These are phyloP conservation scores for Sula dactylatra DNA, from an alignment of 2,113 vertebrate species.

Conservation along the genomic window DNA sequence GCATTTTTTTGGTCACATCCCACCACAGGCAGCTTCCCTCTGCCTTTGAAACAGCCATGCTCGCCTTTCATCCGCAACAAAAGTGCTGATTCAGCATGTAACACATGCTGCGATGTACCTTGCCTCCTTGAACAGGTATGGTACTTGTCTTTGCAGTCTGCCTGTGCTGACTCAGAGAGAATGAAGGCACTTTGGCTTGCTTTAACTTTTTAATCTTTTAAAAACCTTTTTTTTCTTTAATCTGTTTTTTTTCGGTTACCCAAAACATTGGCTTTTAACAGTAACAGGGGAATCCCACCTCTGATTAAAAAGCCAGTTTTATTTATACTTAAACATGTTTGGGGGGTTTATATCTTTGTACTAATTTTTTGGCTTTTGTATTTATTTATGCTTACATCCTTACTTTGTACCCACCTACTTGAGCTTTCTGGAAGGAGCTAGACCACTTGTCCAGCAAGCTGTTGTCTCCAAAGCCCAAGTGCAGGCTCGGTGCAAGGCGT, in stretches of 20 bases:
- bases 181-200: not conserved
- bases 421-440: not conserved
- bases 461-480: not conserved
- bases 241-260: accelerated
- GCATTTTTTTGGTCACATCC: not conserved
- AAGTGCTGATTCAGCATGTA: not conserved
- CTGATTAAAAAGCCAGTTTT: not conserved
- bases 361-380: not conserved
- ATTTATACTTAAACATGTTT: not conserved
- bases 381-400: not conserved
- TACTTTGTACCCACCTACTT: not conserved
- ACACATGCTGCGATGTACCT: not conserved
- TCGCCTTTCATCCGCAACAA: not conserved
- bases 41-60: not conserved
- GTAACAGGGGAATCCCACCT: not conserved
- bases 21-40: not conserved
- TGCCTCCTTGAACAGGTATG: not conserved
- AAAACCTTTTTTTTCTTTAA: not conserved
- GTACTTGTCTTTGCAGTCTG: not conserved
- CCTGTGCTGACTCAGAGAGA: not conserved
- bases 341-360: accelerated
- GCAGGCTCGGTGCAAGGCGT: accelerated
- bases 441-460: not conserved
- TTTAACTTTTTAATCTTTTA: not conserved
- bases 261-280: not conserved